A percentile compares a stretch with the other conserved stretches of the same genome.
phyloP scores from a whole-genome alignment of 2,797 vertebrate genomes.

The Potorous gilbertii region DNA sequence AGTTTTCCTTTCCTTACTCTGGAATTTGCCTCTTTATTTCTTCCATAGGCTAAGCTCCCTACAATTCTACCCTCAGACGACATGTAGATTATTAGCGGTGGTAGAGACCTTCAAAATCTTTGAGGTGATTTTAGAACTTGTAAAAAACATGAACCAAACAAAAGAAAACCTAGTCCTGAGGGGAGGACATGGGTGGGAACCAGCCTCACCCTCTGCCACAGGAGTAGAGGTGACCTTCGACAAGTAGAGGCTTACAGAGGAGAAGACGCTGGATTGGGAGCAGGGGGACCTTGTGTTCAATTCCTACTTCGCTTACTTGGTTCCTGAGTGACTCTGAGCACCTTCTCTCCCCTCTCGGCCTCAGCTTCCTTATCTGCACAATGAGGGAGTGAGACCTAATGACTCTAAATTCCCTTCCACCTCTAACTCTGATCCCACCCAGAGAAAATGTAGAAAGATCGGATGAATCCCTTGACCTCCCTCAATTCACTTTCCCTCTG shows the following conservation, averaged over 20 bases:
- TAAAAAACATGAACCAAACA: neutral
- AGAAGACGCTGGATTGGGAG: neutral
- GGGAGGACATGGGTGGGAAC: neutral
- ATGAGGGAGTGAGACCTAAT: neutral
- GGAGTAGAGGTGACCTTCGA: neutral
- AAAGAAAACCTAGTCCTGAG: neutral
- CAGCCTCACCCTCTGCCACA: fast-evolving
- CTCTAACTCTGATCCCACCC: neutral
- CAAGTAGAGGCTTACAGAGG: neutral
- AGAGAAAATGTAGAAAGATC: neutral
- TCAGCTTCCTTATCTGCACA: neutral
- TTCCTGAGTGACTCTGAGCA: neutral
- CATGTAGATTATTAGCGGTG: neutral
- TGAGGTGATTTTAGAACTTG: neutral
- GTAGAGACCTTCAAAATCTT: neutral
- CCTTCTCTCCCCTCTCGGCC: neutral
- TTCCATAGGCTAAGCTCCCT: neutral
- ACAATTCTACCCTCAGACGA: neutral
- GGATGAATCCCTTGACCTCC: neutral
- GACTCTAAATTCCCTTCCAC: neutral
- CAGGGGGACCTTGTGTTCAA: neutral
- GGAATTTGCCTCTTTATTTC: neutral
- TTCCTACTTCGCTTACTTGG: too few relatives aligned
- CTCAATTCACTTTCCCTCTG: neutral
- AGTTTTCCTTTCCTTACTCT: neutral